Evolutionary conservation across 2,888 invertebrate genomes (phyloP).

Genomic region (Coleophora deauratella): DNA sequence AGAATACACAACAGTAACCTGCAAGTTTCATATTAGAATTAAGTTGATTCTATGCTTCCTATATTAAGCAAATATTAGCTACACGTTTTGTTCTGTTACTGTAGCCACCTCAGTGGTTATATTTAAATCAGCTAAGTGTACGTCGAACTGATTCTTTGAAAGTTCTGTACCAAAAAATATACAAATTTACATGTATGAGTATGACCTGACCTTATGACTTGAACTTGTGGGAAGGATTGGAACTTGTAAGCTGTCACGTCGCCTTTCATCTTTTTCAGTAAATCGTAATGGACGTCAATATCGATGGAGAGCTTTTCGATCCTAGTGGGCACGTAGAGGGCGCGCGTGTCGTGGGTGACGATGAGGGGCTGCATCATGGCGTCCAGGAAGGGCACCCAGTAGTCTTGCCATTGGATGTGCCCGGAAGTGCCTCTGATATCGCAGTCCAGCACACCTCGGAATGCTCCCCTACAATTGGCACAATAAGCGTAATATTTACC

Average conservation of each 20-base stretch:
- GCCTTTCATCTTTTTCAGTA: conserved; percentile 59
- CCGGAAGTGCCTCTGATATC: conserved; percentile 66
- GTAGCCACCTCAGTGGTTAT: too few species aligned
- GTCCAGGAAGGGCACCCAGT: conserved; percentile 93
- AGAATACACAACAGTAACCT: too few species aligned
- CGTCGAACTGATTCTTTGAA: too few species aligned
- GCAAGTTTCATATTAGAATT: too few species aligned
- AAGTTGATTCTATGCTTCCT: too few species aligned
- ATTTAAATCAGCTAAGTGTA: too few species aligned
- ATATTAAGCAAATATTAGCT: too few species aligned
- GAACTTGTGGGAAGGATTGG: conserved; percentile 57
- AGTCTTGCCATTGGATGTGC: conserved; percentile 80
- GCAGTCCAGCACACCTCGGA: conserved; percentile 74
- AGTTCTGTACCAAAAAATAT: too few species aligned
- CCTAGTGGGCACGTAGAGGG: conserved; percentile 83
- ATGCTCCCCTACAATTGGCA: conserved; percentile 66
- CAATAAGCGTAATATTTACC: conserved; percentile 7
- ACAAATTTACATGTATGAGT: too few species aligned
- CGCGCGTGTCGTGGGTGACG: conserved; percentile 78
- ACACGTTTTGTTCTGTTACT: too few species aligned
- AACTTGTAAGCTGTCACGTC: conserved; percentile 58
- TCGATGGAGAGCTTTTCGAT: conserved; percentile 81
- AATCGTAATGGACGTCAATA: conserved; percentile 73
- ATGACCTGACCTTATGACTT: conserved; percentile 70
- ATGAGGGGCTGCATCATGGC: conserved; percentile 89